phyloP scores from a whole-genome alignment of 2,888 invertebrate genomes.

The Smittia sp. region DNA sequence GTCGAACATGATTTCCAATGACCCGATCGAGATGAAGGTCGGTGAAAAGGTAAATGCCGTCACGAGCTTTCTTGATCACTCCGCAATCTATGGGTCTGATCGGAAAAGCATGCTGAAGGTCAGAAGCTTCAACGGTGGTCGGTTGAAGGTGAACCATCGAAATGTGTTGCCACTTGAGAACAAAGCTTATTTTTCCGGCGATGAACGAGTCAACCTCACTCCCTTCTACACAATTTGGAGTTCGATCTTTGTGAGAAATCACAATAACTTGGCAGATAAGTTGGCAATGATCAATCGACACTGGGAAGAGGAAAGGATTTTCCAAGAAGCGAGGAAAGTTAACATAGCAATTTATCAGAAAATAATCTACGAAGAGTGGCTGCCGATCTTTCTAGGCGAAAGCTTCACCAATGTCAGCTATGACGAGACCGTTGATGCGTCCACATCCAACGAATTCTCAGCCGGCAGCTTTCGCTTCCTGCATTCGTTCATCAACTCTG shows the following conservation, averaged over 20 bases:
- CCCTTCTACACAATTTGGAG: constrained; percentile 58
- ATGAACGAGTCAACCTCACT: constrained; percentile 57
- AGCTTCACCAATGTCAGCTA: background rate
- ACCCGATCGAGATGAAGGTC: constrained; percentile 38
- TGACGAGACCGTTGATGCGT: background rate
- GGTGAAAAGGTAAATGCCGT: constrained; percentile 64
- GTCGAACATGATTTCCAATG: constrained; percentile 56
- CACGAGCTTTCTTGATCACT: constrained; percentile 52
- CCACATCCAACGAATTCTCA: constrained; percentile 66
- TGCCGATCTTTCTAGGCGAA: background rate
- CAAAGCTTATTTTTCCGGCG: constrained; percentile 50
- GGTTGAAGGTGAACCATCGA: constrained; percentile 51
- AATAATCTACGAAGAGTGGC: constrained; percentile 57
- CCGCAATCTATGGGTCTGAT: constrained; percentile 45
- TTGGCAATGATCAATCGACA: constrained; percentile 56
- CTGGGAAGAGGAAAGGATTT: constrained; percentile 56
- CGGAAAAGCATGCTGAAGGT: constrained; percentile 50
- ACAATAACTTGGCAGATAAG: constrained; percentile 58
- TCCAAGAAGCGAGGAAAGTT: constrained; percentile 56
- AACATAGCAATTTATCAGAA: constrained; percentile 56
- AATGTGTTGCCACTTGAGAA: constrained; percentile 49
- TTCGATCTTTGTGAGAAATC: constrained; percentile 58
- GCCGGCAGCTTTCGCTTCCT: constrained; percentile 76
- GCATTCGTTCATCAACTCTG: constrained; percentile 59
- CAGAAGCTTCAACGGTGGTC: constrained; percentile 54